Evolutionary conservation across 2,888 invertebrate genomes (phyloP).

Genomic region (Micropterix aruncella): DNA sequence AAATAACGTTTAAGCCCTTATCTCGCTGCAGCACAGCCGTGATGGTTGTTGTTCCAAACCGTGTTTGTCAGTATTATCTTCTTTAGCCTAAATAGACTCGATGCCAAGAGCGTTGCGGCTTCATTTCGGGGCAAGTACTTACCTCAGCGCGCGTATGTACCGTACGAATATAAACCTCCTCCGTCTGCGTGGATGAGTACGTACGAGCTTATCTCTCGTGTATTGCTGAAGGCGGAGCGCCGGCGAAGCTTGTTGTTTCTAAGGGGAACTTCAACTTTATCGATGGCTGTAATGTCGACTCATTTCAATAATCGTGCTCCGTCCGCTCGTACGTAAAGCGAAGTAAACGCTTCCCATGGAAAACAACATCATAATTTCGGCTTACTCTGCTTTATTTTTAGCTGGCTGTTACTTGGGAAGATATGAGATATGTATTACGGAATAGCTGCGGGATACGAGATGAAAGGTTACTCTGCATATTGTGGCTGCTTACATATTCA

Average conservation of each 20-base stretch:
- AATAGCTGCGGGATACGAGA: too few species aligned
- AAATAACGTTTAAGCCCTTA: background rate
- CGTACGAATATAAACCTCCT: too few species aligned
- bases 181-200: background rate
- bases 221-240: background rate
- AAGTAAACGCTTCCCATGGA: too few species aligned
- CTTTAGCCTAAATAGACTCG: background rate
- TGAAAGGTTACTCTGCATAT: too few species aligned
- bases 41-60: background rate
- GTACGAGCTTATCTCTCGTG: background rate
- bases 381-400: too few species aligned
- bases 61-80: background rate
- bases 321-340: too few species aligned
- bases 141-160: background rate
- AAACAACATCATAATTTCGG: too few species aligned
- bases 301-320: background rate
- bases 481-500: too few species aligned
- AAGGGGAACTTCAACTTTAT: background rate
- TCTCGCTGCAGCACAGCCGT: background rate
- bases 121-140: background rate
- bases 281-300: background rate
- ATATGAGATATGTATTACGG: too few species aligned
- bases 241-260: background rate
- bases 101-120: background rate
- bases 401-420: too few species aligned